Percentiles rank a stretch among this genome's conserved stretches.
phyloP scores from a whole-genome alignment of 2,113 vertebrate species.

The Bujurquina vittata region DNA sequence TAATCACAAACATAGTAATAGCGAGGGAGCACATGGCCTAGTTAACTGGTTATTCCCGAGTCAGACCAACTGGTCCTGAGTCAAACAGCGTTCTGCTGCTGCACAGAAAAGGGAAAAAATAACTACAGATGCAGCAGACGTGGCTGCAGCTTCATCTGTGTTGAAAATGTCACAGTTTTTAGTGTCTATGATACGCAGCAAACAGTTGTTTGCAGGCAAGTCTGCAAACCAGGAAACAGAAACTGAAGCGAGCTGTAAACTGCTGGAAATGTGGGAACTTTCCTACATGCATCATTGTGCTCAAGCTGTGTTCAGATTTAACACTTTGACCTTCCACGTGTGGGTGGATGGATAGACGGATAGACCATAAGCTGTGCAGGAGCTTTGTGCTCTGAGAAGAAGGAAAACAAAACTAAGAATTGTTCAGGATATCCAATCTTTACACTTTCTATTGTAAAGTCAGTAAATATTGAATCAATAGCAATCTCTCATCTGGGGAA shows the following conservation, averaged over 20 bases:
- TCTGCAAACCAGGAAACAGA: background rate
- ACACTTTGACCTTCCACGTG: background rate
- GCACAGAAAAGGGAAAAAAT: slow-evolving; percentile 36
- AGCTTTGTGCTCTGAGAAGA: too few species aligned
- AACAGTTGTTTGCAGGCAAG: background rate
- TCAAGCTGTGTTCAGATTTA: background rate
- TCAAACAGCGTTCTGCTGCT: slow-evolving; percentile 53
- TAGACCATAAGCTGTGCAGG: too few species aligned
- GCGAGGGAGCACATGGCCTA: slow-evolving; percentile 66
- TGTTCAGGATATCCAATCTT: accelerated
- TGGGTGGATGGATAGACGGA: too few species aligned
- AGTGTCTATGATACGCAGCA: accelerated
- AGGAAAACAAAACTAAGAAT: too few species aligned
- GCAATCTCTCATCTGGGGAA: background rate
- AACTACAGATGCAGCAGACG: slow-evolving; percentile 12
- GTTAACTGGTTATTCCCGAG: slow-evolving; percentile 57
- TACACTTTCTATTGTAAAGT: background rate
- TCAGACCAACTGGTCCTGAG: slow-evolving; percentile 64
- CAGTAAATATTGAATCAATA: background rate
- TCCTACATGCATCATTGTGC: background rate
- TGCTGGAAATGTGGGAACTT: background rate
- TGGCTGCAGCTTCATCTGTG: background rate
- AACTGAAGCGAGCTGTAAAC: background rate
- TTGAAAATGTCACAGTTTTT: background rate
- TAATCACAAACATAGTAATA: slow-evolving; percentile 57